Base-by-base conservation (phyloP, 1,140 invertebrate genomes). In the Babylonia areolata region DNA sequence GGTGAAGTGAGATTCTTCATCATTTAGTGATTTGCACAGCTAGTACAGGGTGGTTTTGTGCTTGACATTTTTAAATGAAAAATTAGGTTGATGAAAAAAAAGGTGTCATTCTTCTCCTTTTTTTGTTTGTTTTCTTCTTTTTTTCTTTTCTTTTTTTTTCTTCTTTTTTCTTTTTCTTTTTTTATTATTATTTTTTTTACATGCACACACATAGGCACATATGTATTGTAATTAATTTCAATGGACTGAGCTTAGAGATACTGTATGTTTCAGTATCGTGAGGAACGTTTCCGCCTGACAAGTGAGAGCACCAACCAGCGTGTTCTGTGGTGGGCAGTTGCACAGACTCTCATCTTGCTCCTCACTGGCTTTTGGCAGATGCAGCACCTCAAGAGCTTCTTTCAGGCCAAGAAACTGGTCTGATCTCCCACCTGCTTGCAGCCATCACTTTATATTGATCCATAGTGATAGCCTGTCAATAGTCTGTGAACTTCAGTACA, bases 341-440 rank as follows among this genome's bases (percentile, higher is more conserved):
- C 96, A 3, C 99, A 99, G 95, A 98, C 98, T 6, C 95, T 96
- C 31, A 97, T 99, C 80, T 95, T 99, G 12, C 93, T 99, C 0
- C 94, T 96, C 11, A 99, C 99, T 96, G 99, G 99, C n/a, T 97
- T 98, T 73, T 99, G 99, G 99, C 99, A 99, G 95, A 99, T 99
- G 98, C 96, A 96, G 92, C 99, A 99, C 96, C 95, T 99, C 64
- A 99, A 99, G 95, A 98, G 97, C 91, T 99, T 99, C 96, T 99
- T 99, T 93, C 98, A 99, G 95, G 99, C 99, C 23, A 99, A 99
- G 94, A 99, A 99, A 96, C 95, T 99, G 91, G 99, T 99, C 77
- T 99, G 97, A 96, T 35, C 39, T 33, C 3, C 35, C 17, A 0
- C 80, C 40, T 64, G 80, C 15, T n/a, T n/a, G n/a, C n/a, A n/a